These are phyloP conservation scores for Mormoops blainvillei DNA, from an alignment of 2,113 vertebrate genomes.

Conservation along the genomic window DNA sequence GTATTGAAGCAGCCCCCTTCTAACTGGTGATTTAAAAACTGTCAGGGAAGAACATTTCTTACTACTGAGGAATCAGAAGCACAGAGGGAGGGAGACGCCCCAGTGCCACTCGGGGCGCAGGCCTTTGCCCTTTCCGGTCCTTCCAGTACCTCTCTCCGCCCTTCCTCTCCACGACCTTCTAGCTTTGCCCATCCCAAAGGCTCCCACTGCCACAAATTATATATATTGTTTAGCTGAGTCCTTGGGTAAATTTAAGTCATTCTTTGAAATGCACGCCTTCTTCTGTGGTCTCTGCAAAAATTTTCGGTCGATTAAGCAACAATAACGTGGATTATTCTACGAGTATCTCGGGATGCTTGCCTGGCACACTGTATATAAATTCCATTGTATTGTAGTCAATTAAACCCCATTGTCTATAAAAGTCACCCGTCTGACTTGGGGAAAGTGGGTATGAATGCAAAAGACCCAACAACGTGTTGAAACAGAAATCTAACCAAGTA, in stretches of 20 bases:
- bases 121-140: not conserved
- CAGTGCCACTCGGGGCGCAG: rapidly evolving
- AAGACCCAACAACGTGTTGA: constrained; percentile 61
- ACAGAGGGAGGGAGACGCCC: not conserved
- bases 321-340: constrained; percentile 74
- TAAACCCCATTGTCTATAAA: constrained; percentile 74
- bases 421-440: constrained; percentile 73
- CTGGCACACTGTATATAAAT: constrained; percentile 71
- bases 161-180: not conserved
- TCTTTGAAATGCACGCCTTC: constrained; percentile 62
- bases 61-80: not conserved
- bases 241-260: constrained; percentile 64
- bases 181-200: not conserved
- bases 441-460: constrained; percentile 53
- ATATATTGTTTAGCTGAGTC: constrained; percentile 17
- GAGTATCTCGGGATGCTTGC: constrained; percentile 66
- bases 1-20: not conserved
- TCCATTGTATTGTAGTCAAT: constrained; percentile 73
- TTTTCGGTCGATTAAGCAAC: constrained; percentile 77
- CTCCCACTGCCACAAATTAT: constrained; percentile 21
- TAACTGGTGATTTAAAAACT: rapidly evolving
- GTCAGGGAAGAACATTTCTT: not conserved
- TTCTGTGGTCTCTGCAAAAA: constrained; percentile 62
- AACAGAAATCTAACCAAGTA: constrained; percentile 66
- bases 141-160: not conserved